phyloP scores from a whole-genome alignment of 1,140 invertebrate species.

The Cryptotermes secundus region DNA sequence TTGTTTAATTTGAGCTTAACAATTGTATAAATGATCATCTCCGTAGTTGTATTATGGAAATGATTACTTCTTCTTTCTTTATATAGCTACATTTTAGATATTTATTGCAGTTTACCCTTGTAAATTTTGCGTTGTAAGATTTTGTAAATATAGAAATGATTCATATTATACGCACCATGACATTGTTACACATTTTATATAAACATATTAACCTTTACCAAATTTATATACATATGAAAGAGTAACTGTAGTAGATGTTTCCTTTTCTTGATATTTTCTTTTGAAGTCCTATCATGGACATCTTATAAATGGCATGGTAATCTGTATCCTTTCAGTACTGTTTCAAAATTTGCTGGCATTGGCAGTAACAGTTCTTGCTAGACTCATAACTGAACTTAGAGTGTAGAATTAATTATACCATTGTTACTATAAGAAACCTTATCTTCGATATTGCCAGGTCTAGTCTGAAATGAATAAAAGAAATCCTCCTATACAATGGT shows the following conservation, averaged over 20 bases:
- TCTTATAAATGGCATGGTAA: slow-evolving; percentile 28
- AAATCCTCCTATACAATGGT: slow-evolving; percentile 20
- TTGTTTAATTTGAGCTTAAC: neutral
- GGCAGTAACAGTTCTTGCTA: slow-evolving; percentile 28
- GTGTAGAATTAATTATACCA: slow-evolving; percentile 13
- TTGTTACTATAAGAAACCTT: neutral
- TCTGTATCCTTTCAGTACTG: slow-evolving; percentile 31
- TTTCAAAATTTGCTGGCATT: slow-evolving; percentile 28
- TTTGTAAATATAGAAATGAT: slow-evolving; percentile 40
- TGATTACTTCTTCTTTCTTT: slow-evolving; percentile 23
- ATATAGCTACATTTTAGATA: slow-evolving; percentile 22
- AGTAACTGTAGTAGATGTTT: slow-evolving; percentile 2
- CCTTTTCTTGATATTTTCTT: slow-evolving; percentile 20
- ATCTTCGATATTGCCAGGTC: slow-evolving; percentile 21
- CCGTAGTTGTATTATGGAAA: slow-evolving; percentile 34
- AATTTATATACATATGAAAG: slow-evolving; percentile 18
- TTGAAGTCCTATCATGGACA: slow-evolving; percentile 21
- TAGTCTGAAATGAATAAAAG: slow-evolving; percentile 29
- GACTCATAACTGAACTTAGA: slow-evolving; percentile 21
- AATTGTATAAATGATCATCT: neutral
- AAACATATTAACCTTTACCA: slow-evolving; percentile 27
- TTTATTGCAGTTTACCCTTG: slow-evolving; percentile 25
- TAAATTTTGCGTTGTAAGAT: slow-evolving; percentile 41
- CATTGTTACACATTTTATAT: slow-evolving; percentile 32
- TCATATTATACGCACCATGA: slow-evolving; percentile 31